These are phyloP conservation scores for Drosophila nr. medialis DNA, from an alignment of 2,888 invertebrate genomes.

Conservation along the genomic window DNA sequence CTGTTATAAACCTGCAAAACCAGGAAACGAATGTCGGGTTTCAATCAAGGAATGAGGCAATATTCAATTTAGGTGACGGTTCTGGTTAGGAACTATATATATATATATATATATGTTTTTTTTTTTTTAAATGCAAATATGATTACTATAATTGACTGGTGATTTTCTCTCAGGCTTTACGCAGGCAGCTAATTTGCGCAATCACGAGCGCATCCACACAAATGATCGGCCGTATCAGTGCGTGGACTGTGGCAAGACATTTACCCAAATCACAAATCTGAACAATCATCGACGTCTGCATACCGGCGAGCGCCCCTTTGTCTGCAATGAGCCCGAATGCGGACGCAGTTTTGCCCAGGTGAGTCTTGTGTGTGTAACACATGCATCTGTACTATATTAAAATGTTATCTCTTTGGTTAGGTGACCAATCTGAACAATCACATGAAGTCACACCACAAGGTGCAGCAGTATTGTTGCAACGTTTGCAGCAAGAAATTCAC, in stretches of 20 bases:
- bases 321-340: conserved; percentile 85
- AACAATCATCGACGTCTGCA: conserved; percentile 85
- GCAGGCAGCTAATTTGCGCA: conserved; percentile 85
- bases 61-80: not conserved
- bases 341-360: conserved; percentile 85
- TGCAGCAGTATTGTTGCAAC: conserved; percentile 85
- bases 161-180: conserved; percentile 80
- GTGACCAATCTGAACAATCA: conserved; percentile 85
- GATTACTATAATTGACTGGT: not conserved
- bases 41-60: not conserved
- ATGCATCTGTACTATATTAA: not conserved
- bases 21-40: not conserved
- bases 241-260: conserved; percentile 85
- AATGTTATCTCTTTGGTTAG: conserved; percentile 45
- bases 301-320: conserved; percentile 85
- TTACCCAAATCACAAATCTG: conserved; percentile 85
- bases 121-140: not conserved
- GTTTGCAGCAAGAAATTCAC: conserved; percentile 85
- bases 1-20: not conserved
- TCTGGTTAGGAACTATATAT: not conserved
- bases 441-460: conserved; percentile 85
- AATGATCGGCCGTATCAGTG: conserved; percentile 85
- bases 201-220: conserved; percentile 85
- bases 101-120: not conserved
- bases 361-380: conserved; percentile 12